A percentile compares a stretch with the other conserved stretches of the same genome.
Conservation (phyloP, 2,797 vertebrate species). For the Parotocinclus haroldoi region DNA sequence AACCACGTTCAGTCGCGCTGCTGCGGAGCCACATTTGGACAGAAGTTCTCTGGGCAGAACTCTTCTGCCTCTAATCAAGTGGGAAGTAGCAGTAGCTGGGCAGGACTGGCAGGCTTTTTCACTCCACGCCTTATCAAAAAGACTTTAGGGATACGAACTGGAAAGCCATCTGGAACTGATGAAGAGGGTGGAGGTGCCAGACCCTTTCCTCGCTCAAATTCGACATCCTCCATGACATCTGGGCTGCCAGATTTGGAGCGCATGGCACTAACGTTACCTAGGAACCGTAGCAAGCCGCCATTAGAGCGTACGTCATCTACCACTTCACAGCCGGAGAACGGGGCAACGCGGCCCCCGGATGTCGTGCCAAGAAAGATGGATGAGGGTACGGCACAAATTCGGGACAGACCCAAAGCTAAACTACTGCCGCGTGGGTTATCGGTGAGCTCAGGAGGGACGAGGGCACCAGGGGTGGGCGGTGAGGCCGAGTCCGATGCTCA, state of each 20-base stretch:
- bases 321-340: slow-evolving; percentile 85
- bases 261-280: slow-evolving; percentile 92
- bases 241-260: slow-evolving; percentile 93
- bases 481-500: slow-evolving; percentile 64
- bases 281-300: slow-evolving; percentile 92
- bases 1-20: slow-evolving; percentile 84
- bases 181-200: slow-evolving; percentile 72
- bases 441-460: slow-evolving; percentile 57
- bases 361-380: slow-evolving; percentile 82
- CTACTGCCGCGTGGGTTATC: slow-evolving; percentile 79
- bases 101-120: slow-evolving; percentile 94
- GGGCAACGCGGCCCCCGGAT: slow-evolving; percentile 73
- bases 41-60: slow-evolving; percentile 75
- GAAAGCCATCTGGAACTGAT: slow-evolving; percentile 82
- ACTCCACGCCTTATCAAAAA: slow-evolving; percentile 98
- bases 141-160: slow-evolving; percentile 90
- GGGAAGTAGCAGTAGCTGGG: slow-evolving; percentile 82
- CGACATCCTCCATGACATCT: slow-evolving; percentile 97
- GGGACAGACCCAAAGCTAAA: slow-evolving; percentile 94
- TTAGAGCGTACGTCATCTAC: slow-evolving; percentile 88
- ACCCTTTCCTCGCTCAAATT: slow-evolving; percentile 94
- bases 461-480: slow-evolving; percentile 71
- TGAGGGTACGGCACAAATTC: slow-evolving; percentile 84
- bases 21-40: slow-evolving; percentile 86
- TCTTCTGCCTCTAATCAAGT: slow-evolving; percentile 70